Conservation (phyloP, 2,113 vertebrate species). For the Mus pahari region DNA sequence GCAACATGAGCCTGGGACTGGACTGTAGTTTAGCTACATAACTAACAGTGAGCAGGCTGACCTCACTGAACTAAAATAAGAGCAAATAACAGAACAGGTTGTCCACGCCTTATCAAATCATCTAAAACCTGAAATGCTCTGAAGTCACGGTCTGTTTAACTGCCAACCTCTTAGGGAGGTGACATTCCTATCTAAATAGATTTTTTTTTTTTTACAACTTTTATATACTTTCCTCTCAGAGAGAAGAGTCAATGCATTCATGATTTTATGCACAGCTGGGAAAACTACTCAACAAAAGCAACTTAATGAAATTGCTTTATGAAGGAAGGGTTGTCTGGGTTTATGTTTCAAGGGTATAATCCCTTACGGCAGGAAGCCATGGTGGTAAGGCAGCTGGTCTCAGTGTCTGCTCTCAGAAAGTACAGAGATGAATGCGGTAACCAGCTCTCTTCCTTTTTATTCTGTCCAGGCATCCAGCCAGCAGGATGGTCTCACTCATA, state of each 20-base stretch:
- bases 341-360: too few species aligned
- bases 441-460: neutral
- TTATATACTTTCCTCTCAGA: neutral
- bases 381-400: too few species aligned
- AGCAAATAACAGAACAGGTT: neutral
- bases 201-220: neutral
- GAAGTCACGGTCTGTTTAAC: neutral
- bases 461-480: neutral
- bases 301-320: neutral
- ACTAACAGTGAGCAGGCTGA: neutral
- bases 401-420: neutral
- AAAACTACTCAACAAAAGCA: neutral
- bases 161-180: neutral
- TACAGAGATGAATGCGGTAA: rapidly evolving
- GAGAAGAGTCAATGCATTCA: neutral
- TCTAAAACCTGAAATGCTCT: neutral
- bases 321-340: neutral
- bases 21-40: neutral
- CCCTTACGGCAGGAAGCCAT: neutral
- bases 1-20: neutral
- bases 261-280: neutral
- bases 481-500: neutral
- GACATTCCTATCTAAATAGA: neutral
- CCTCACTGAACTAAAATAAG: neutral
- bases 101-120: neutral